phyloP scores from a whole-genome alignment of 2,888 invertebrate genomes.

The Aspidapion aeneum region DNA sequence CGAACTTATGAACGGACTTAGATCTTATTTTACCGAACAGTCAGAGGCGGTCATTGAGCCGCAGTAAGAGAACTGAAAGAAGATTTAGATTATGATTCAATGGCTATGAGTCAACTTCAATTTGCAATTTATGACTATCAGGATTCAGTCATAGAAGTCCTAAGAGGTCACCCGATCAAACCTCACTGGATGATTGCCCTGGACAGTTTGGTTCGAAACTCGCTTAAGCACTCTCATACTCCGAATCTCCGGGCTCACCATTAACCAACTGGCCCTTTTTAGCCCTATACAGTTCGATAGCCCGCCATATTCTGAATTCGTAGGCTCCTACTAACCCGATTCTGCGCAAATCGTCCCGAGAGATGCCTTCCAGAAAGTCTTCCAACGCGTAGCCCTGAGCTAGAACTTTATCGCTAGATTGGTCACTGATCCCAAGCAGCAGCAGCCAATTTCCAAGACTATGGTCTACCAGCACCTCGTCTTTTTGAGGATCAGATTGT shows the following conservation, averaged over 20 bases:
- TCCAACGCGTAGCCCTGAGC: conserved; percentile 74
- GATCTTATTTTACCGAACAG: conserved; percentile 80
- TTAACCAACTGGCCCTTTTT: conserved; percentile 15
- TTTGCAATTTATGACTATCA: conserved; percentile 78
- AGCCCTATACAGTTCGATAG: conserved; percentile 61
- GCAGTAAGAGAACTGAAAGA: conserved; percentile 77
- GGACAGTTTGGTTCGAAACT: conserved; percentile 91
- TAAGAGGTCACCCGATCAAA: conserved; percentile 89
- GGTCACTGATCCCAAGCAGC: conserved; percentile 63
- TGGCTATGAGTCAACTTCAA: conserved; percentile 86
- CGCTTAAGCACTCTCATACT: background rate
- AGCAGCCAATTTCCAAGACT: conserved; percentile 74
- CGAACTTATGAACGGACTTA: conserved; percentile 67
- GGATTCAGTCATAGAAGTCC: conserved; percentile 76
- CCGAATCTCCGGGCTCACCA: conserved; percentile 1
- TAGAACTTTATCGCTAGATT: conserved; percentile 64
- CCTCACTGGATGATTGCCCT: conserved; percentile 99
- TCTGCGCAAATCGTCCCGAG: conserved; percentile 76
- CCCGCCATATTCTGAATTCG: conserved; percentile 82
- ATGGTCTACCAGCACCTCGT: background rate
- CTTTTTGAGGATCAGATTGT: conserved; percentile 8
- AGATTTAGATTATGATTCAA: conserved; percentile 83
- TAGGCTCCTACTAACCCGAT: conserved; percentile 79
- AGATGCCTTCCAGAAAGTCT: conserved; percentile 75
- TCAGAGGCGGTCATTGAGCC: conserved; percentile 72